phyloP scores from a whole-genome alignment of 2,888 invertebrate species.

The Nymphalis urticae region DNA sequence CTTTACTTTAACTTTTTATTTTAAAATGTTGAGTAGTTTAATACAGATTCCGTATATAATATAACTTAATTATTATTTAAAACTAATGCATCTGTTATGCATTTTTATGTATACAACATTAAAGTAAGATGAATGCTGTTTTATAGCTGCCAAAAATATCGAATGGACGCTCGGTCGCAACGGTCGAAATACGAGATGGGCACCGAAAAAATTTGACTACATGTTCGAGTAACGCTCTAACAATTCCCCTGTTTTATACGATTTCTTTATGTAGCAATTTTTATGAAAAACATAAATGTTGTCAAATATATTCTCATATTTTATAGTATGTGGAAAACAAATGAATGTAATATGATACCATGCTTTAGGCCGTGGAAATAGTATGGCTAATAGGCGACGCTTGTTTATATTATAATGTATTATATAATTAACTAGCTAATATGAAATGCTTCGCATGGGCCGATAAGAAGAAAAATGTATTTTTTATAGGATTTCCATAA shows the following conservation, averaged over 20 bases:
- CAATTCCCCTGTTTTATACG: constrained; percentile 33
- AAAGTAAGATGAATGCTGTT: constrained; percentile 22
- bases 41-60: too few relatives aligned
- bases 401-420: too few relatives aligned
- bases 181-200: constrained; percentile 35
- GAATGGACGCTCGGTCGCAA: constrained; percentile 28
- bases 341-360: constrained; percentile 18
- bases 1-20: too few relatives aligned
- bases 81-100: neutral
- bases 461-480: too few relatives aligned
- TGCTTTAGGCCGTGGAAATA: constrained; percentile 1
- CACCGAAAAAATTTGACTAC: constrained; percentile 34
- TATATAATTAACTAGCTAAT: too few relatives aligned
- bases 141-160: constrained; percentile 35
- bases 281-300: constrained; percentile 16
- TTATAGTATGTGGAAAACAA: constrained; percentile 23
- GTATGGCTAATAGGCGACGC: neutral
- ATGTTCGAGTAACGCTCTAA: constrained; percentile 31
- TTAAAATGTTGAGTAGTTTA: too few relatives aligned
- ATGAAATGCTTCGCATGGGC: too few relatives aligned
- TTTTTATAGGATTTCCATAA: too few relatives aligned
- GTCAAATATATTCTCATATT: constrained; percentile 9
- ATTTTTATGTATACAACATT: neutral
- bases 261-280: constrained; percentile 18
- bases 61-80: neutral